These are phyloP conservation scores for Nemapogon koenigi DNA, from an alignment of 2,888 invertebrate genomes.

Conservation along the genomic window DNA sequence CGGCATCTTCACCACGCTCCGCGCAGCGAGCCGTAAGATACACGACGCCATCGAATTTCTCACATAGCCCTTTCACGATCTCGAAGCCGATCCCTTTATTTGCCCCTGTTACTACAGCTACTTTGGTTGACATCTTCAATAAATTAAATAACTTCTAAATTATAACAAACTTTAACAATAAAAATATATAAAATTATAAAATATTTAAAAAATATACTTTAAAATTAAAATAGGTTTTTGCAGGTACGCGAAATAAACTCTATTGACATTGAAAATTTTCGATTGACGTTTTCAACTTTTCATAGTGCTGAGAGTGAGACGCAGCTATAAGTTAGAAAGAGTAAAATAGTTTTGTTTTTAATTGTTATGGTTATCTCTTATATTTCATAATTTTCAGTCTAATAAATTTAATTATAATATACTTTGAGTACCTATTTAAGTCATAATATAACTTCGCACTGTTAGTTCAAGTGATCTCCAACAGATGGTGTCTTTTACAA, in stretches of 20 bases:
- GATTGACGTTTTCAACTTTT: too few species aligned
- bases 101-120: conserved; percentile 54
- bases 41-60: conserved; percentile 73
- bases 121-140: conserved; percentile 59
- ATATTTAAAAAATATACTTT: conserved; percentile 13
- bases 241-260: conserved; percentile 4
- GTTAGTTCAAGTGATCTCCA: too few species aligned
- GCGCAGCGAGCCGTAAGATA: conserved; percentile 75
- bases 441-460: too few species aligned
- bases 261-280: too few species aligned
- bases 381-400: too few species aligned
- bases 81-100: conserved; percentile 57
- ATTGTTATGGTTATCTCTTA: too few species aligned
- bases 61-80: conserved; percentile 65
- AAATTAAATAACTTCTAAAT: conserved; percentile 14
- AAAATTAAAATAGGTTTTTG: conserved; percentile 24
- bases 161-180: conserved; percentile 4
- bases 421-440: too few species aligned
- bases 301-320: too few species aligned
- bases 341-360: too few species aligned
- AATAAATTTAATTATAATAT: too few species aligned
- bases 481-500: too few species aligned
- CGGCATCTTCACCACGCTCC: conserved; percentile 66
- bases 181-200: conserved; percentile 14
- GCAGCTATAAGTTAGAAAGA: too few species aligned